These are phyloP conservation scores for Psammodynastes pulverulentus DNA, from an alignment of 2,113 vertebrate species.

Conservation along the genomic window DNA sequence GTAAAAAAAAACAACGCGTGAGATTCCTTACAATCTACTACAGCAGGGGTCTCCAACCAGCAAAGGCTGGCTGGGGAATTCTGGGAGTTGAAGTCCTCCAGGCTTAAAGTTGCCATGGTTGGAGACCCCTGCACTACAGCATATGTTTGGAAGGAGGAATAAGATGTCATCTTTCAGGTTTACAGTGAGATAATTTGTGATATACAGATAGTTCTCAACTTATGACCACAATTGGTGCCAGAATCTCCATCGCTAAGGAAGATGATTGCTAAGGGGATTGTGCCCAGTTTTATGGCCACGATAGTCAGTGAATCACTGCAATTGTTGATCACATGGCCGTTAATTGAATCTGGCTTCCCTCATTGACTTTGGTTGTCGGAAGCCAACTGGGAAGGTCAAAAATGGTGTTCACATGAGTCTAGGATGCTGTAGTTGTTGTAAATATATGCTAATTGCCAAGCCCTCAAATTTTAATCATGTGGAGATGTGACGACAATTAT, in stretches of 20 bases:
- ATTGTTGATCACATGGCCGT: background rate
- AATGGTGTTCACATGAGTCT: background rate
- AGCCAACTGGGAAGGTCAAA: background rate
- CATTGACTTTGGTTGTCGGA: background rate
- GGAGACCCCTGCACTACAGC: background rate
- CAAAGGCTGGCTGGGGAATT: no score
- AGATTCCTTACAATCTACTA: background rate
- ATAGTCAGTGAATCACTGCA: background rate
- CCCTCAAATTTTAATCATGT: background rate
- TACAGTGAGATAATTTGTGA: background rate
- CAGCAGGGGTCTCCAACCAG: no score
- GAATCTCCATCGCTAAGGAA: background rate
- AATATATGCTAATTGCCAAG: background rate
- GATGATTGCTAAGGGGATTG: background rate
- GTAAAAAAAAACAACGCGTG: conserved; percentile 59
- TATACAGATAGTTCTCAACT: background rate
- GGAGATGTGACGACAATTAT: background rate
- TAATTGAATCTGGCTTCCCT: background rate
- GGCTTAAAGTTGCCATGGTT: no score
- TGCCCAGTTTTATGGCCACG: background rate
- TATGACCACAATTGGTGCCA: background rate
- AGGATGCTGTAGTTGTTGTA: background rate
- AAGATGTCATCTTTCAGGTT: background rate
- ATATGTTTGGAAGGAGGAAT: background rate
- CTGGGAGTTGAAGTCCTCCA: no score